phyloP scores from a whole-genome alignment of 1,140 invertebrate genomes.

The Rhopalosiphum padi region DNA sequence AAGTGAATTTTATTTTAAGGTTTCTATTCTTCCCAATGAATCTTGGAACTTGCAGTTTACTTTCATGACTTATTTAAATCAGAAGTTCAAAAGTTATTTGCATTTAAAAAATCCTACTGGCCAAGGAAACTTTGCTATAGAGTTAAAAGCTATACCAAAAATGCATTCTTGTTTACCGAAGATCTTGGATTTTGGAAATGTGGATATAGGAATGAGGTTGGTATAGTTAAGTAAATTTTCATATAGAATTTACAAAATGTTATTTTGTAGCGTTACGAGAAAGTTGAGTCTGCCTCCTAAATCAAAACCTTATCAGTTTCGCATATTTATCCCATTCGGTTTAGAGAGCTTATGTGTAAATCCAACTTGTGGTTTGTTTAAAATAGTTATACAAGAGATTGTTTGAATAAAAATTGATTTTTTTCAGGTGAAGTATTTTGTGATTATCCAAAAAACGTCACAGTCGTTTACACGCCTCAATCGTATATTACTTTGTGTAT shows the following conservation, averaged over 20 bases:
- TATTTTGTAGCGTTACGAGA: conserved; percentile 14
- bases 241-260: not conserved
- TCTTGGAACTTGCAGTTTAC: not conserved
- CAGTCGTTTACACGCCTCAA: conserved; percentile 9
- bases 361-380: conserved; percentile 34
- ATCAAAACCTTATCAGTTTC: conserved; percentile 35
- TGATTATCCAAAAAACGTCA: conserved; percentile 1
- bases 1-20: not conserved
- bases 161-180: not conserved
- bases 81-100: not conserved
- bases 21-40: not conserved
- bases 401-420: conserved; percentile 21
- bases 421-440: not conserved
- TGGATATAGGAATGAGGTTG: conserved; percentile 28
- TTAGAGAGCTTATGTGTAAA: not conserved
- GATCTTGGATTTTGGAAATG: conserved; percentile 12
- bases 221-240: not conserved
- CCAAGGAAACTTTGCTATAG: not conserved
- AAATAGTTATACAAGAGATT: not conserved
- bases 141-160: not conserved
- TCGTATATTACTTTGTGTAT: conserved; percentile 28
- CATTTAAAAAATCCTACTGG: conserved; percentile 43
- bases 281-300: conserved; percentile 13
- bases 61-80: not conserved
- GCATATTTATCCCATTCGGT: conserved; percentile 2